Percentiles rank a stretch among this genome's conserved stretches.
Evolutionary conservation across 2,797 vertebrate genomes (phyloP).

Genomic region (Protosalanx chinensis): DNA sequence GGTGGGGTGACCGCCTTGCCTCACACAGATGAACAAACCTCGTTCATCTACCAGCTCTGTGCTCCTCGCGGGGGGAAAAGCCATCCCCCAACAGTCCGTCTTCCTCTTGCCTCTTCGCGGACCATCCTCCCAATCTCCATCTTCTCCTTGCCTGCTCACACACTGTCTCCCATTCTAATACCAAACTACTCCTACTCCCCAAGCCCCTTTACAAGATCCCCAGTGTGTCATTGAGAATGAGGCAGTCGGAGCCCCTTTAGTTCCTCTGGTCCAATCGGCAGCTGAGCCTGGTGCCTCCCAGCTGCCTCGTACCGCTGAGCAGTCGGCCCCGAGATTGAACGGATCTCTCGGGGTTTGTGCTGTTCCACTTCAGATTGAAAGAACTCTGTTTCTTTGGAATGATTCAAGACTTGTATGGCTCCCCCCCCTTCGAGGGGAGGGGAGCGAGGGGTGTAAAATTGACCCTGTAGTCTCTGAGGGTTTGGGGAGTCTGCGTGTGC

Average conservation of each 20-base stretch:
- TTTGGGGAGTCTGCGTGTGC: too few species aligned
- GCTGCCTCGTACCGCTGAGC: conserved; percentile 36
- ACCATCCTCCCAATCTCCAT: too few species aligned
- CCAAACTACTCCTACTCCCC: background rate
- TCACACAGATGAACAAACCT: background rate
- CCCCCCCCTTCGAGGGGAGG: too few species aligned
- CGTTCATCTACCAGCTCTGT: background rate
- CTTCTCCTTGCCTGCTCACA: background rate
- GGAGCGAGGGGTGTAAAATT: too few species aligned
- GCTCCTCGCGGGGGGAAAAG: background rate
- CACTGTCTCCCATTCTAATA: background rate
- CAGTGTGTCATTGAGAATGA: background rate
- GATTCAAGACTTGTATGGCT: conserved; percentile 36
- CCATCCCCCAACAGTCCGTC: too few species aligned
- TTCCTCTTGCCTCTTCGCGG: background rate
- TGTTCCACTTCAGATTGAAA: conserved; percentile 51
- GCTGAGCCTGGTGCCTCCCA: conserved; percentile 14
- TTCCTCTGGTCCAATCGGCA: conserved; percentile 17
- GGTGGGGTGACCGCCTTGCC: background rate
- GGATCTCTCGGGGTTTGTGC: conserved; percentile 45
- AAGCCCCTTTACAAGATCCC: background rate
- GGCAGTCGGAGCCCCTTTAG: background rate
- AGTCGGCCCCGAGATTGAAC: conserved; percentile 42
- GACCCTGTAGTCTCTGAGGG: too few species aligned
- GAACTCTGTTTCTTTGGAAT: conserved; percentile 38